A percentile compares a stretch with the other conserved stretches of the same genome.
These are phyloP conservation scores for Psammodynastes pulverulentus DNA, from an alignment of 2,113 vertebrate genomes.

Conservation along the genomic window DNA sequence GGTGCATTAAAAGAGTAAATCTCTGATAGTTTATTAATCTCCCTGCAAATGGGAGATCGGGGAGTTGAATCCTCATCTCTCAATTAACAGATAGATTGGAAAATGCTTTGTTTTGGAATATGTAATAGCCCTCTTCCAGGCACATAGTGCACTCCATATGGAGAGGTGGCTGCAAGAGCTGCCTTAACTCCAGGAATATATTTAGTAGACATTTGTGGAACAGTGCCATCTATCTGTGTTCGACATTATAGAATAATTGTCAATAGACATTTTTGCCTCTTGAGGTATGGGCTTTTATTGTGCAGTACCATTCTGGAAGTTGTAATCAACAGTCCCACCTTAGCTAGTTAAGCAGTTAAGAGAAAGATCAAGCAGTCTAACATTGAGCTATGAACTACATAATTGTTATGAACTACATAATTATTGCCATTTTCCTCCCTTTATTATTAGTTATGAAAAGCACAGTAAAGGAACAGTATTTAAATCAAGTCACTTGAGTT, in stretches of 20 bases:
- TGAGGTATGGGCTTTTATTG: background rate
- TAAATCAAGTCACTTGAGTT: background rate
- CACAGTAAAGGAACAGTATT: background rate
- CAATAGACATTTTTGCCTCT: background rate
- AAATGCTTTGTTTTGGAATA: background rate
- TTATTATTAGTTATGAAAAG: background rate
- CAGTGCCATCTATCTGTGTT: background rate
- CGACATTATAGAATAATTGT: background rate
- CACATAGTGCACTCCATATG: background rate
- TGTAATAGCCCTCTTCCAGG: background rate
- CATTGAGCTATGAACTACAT: background rate
- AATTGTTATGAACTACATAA: background rate
- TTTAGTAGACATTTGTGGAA: background rate
- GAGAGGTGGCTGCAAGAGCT: background rate
- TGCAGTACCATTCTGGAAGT: background rate
- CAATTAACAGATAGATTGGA: background rate
- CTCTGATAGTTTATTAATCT: background rate
- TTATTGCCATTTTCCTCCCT: background rate
- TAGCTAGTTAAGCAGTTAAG: background rate
- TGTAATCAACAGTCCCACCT: background rate
- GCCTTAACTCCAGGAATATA: background rate
- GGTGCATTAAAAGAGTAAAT: background rate
- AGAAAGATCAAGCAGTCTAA: background rate
- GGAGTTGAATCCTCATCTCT: background rate
- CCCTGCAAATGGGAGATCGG: background rate